Evolutionary conservation across 2,797 vertebrate genomes (phyloP).

Genomic region (Falco novaeseelandiae): DNA sequence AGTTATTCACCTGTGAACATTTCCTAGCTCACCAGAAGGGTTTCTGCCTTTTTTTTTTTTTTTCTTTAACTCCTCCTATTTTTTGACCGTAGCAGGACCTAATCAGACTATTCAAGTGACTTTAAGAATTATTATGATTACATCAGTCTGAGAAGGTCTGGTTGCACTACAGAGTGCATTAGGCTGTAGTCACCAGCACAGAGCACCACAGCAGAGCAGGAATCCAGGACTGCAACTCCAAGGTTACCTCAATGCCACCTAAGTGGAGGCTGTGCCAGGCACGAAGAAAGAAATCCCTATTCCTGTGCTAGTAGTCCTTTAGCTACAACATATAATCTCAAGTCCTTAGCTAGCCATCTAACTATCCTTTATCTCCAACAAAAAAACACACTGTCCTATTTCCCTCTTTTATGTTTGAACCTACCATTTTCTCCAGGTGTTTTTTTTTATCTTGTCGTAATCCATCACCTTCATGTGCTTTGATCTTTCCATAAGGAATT

Average conservation of each 20-base stretch:
- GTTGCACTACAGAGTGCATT: background rate
- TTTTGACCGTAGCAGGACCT: background rate
- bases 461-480: slow-evolving; percentile 18
- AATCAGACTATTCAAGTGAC: background rate
- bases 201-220: background rate
- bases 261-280: background rate
- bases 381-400: background rate
- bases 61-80: background rate
- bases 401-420: background rate
- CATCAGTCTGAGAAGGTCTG: background rate
- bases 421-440: slow-evolving; percentile 10
- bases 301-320: background rate
- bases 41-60: background rate
- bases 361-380: background rate
- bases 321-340: background rate
- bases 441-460: background rate
- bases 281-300: background rate
- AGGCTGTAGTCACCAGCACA: background rate
- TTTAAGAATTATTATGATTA: background rate
- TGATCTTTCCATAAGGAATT: slow-evolving; percentile 14
- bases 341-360: background rate
- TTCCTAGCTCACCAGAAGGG: background rate
- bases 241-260: background rate
- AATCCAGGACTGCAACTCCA: background rate
- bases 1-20: background rate